Percentiles rank a stretch among this genome's conserved stretches.
Evolutionary conservation across 2,888 invertebrate genomes (phyloP).

Genomic region (Galerucella calmariensis): DNA sequence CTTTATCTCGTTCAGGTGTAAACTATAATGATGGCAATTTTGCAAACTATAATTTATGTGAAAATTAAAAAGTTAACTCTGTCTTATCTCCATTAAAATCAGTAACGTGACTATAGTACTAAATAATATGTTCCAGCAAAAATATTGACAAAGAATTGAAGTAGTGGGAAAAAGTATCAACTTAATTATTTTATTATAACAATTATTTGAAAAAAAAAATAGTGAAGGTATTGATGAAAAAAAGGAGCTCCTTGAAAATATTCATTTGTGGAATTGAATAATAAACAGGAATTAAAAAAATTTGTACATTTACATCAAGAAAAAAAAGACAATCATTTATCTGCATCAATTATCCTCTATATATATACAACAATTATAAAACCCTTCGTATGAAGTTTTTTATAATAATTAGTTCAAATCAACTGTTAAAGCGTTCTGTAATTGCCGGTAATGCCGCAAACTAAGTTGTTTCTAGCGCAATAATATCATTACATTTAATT

Average conservation of each 20-base stretch:
- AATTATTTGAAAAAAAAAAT: not conserved
- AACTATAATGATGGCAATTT: too few species aligned
- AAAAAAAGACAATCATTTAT: not conserved
- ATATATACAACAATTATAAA: not conserved
- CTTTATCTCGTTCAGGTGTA: too few species aligned
- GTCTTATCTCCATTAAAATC: too few species aligned
- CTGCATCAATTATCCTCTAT: not conserved
- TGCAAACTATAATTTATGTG: too few species aligned
- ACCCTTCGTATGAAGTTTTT: not conserved
- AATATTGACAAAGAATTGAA: too few species aligned
- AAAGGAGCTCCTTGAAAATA: not conserved
- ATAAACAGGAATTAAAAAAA: not conserved
- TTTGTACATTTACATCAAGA: not conserved
- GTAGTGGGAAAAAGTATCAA: not conserved
- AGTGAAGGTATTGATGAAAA: not conserved
- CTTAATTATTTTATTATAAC: not conserved
- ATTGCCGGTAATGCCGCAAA: not conserved
- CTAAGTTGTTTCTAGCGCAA: not conserved
- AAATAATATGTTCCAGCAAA: too few species aligned
- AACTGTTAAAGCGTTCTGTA: not conserved
- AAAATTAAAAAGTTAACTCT: too few species aligned
- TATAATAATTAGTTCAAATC: not conserved
- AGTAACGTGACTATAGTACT: too few species aligned
- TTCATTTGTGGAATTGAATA: not conserved
- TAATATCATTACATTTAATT: not conserved